Conservation (phyloP, 2,888 invertebrate species). For the Miltochrista miniata region DNA sequence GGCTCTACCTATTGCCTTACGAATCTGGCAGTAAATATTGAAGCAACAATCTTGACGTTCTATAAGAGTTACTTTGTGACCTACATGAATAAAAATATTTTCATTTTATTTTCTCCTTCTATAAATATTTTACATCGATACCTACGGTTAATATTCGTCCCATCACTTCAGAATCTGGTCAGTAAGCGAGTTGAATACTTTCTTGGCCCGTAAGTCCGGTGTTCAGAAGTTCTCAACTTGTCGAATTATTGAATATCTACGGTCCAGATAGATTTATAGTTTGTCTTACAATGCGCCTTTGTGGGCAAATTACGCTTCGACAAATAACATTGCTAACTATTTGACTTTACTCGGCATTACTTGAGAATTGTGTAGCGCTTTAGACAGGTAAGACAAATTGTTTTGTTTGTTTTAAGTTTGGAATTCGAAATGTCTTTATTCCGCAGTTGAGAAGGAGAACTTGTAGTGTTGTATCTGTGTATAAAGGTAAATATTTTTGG, state of each 20-base stretch:
- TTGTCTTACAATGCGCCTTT: conserved; percentile 66
- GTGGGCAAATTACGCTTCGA: conserved; percentile 37
- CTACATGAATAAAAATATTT: too few species aligned
- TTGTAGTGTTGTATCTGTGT: not conserved
- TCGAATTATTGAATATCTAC: conserved; percentile 72
- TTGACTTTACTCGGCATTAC: conserved; percentile 30
- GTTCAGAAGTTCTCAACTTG: conserved; percentile 71
- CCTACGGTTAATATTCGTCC: conserved; percentile 4
- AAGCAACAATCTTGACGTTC: too few species aligned
- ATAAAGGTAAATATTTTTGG: too few species aligned
- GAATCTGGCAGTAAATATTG: too few species aligned
- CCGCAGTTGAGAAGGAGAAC: too few species aligned
- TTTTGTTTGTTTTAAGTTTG: conserved; percentile 4
- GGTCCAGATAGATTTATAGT: conserved; percentile 62
- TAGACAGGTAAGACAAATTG: conserved; percentile 8
- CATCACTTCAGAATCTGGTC: conserved; percentile 45
- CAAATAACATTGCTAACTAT: conserved; percentile 34
- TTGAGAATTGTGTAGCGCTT: conserved; percentile 21
- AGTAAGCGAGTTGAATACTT: conserved; percentile 72
- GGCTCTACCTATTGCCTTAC: too few species aligned
- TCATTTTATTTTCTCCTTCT: too few species aligned
- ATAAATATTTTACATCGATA: too few species aligned
- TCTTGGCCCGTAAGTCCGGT: conserved; percentile 81
- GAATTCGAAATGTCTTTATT: too few species aligned
- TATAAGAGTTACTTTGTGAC: too few species aligned